These are phyloP conservation scores for Petrocephalus microphthalmus DNA, from an alignment of 2,113 vertebrate species.

Conservation along the genomic window DNA sequence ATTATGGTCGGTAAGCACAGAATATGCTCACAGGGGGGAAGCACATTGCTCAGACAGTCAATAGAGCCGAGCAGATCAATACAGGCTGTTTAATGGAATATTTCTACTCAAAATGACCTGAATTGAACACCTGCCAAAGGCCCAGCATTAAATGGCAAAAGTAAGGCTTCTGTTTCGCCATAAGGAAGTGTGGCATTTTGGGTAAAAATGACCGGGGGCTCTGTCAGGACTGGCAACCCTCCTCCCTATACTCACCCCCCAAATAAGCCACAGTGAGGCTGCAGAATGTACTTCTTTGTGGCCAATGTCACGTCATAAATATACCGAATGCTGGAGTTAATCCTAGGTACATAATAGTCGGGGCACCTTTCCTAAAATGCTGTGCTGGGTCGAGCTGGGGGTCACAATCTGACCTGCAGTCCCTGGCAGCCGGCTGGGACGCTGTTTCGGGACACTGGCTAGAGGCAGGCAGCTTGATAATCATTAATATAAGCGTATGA, in stretches of 20 bases:
- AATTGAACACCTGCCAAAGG: not conserved
- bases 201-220: not conserved
- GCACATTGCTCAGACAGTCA: not conserved
- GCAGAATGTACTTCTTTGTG: no score
- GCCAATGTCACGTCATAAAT: no score
- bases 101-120: not conserved
- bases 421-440: no score
- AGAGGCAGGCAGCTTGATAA: no score
- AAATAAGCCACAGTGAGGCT: no score
- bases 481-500: no score
- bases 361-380: no score
- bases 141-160: not conserved
- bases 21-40: not conserved
- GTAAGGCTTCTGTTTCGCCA: not conserved
- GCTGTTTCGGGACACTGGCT: no score
- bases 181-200: not conserved
- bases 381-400: no score
- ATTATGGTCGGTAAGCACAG: not conserved
- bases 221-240: not conserved
- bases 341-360: no score
- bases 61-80: not conserved
- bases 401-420: no score
- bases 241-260: not conserved
- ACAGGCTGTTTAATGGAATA: not conserved
- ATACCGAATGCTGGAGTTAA: no score